phyloP scores from a whole-genome alignment of 2,797 vertebrate species.

The Fundulus diaphanus region DNA sequence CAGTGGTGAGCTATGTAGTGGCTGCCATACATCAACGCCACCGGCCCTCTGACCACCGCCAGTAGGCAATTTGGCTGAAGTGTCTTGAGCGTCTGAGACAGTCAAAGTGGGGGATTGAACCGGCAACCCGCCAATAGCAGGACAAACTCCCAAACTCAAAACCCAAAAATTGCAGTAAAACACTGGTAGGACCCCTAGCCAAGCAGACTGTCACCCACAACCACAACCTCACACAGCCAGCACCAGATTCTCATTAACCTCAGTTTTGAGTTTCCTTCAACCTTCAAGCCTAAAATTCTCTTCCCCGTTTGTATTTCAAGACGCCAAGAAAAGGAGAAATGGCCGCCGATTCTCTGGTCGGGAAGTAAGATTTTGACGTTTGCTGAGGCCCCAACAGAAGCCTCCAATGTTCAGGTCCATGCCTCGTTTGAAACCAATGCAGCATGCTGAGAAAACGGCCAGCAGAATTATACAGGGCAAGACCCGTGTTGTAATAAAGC shows the following conservation, averaged over 20 bases:
- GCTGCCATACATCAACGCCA: too few relatives aligned
- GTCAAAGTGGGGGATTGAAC: too few relatives aligned
- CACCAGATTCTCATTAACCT: neutral
- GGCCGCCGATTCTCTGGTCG: neutral
- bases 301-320: neutral
- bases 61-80: too few relatives aligned
- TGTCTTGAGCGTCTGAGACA: too few relatives aligned
- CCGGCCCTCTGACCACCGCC: too few relatives aligned
- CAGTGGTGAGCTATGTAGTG: too few relatives aligned
- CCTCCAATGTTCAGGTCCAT: neutral
- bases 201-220: neutral
- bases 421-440: neutral
- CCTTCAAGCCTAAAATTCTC: neutral
- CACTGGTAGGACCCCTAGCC: neutral
- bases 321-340: neutral
- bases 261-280: neutral
- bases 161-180: neutral
- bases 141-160: too few relatives aligned
- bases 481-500: neutral
- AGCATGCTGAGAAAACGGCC: too few relatives aligned
- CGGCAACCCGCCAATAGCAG: too few relatives aligned
- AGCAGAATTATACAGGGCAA: neutral
- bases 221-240: neutral
- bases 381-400: neutral
- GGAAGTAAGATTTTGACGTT: neutral